Conservation (phyloP, 2,888 invertebrate species). For the Lacanobia wlatinum region DNA sequence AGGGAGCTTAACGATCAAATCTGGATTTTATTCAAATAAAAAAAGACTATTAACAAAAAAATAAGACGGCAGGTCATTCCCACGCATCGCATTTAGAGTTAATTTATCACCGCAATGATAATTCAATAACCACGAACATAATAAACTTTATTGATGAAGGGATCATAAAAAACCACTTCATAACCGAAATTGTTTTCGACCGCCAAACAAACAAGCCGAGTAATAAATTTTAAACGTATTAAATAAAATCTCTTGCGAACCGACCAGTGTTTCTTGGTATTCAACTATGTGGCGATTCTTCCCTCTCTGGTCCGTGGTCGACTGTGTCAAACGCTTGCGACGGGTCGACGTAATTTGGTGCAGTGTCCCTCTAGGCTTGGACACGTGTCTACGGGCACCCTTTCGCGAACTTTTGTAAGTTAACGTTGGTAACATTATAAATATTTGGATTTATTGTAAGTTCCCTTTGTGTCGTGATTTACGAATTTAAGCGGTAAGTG, state of each 20-base stretch:
- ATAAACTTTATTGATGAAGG: constrained; percentile 81
- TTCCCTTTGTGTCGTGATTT: constrained; percentile 75
- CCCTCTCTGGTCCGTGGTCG: not conserved
- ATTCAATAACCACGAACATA: constrained; percentile 76
- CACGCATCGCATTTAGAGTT: constrained; percentile 54
- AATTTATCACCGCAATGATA: constrained; percentile 70
- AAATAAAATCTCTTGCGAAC: constrained; percentile 78
- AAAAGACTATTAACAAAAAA: constrained; percentile 14
- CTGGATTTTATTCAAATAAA: not conserved
- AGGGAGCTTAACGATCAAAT: not conserved
- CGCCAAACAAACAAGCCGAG: constrained; percentile 79
- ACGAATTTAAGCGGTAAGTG: constrained; percentile 50
- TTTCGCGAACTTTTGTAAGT: constrained; percentile 75
- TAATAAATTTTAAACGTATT: constrained; percentile 89
- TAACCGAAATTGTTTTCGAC: constrained; percentile 84
- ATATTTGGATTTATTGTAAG: constrained; percentile 85
- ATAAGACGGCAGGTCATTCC: constrained; percentile 38
- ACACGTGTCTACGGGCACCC: constrained; percentile 85
- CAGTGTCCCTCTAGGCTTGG: constrained; percentile 72
- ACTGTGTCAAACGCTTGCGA: constrained; percentile 42
- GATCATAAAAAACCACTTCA: constrained; percentile 85
- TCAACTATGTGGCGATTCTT: constrained; percentile 23
- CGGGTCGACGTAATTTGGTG: constrained; percentile 72
- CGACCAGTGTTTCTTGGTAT: constrained; percentile 71
- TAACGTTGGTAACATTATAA: constrained; percentile 78